Percentiles rank a stretch among this genome's conserved stretches.
phyloP scores from a whole-genome alignment of 2,113 vertebrate species.

The Steatornis caripensis region DNA sequence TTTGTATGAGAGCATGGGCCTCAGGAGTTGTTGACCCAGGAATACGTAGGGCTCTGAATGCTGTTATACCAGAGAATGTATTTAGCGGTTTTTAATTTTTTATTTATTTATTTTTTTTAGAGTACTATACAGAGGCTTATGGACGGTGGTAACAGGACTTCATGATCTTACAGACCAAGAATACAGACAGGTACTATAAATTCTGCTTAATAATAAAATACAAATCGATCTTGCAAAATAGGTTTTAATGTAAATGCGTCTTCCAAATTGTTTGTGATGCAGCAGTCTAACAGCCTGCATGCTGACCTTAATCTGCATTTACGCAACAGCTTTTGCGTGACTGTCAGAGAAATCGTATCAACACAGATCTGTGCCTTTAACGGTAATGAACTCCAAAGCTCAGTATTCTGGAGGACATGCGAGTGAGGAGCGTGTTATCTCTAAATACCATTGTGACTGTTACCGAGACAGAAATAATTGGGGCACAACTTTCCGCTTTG shows the following conservation, averaged over 20 bases:
- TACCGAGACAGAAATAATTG: neutral
- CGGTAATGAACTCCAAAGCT: neutral
- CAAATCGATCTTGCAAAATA: neutral
- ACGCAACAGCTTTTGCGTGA: neutral
- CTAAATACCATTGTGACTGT: neutral
- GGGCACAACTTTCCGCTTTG: neutral
- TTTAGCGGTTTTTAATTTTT: no score
- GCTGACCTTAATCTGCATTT: neutral
- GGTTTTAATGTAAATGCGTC: neutral
- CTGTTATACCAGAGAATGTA: neutral
- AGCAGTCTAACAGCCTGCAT: neutral
- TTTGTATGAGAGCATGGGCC: neutral
- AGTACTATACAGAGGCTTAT: neutral
- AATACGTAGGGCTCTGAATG: neutral
- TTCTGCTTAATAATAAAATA: neutral
- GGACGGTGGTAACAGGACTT: conserved; percentile 32
- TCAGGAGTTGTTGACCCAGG: neutral
- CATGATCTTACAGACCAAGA: conserved; percentile 29
- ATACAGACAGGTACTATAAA: conserved; percentile 36
- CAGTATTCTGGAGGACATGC: neutral
- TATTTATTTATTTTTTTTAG: neutral
- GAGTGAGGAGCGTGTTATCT: neutral
- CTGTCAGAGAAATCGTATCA: neutral
- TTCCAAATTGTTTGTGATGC: neutral
- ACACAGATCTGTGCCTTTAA: neutral